Evolutionary conservation across 1,140 invertebrate genomes (phyloP), one percentile per base, ranked within the genome.

Genomic region (Bombus superbus): DNA sequence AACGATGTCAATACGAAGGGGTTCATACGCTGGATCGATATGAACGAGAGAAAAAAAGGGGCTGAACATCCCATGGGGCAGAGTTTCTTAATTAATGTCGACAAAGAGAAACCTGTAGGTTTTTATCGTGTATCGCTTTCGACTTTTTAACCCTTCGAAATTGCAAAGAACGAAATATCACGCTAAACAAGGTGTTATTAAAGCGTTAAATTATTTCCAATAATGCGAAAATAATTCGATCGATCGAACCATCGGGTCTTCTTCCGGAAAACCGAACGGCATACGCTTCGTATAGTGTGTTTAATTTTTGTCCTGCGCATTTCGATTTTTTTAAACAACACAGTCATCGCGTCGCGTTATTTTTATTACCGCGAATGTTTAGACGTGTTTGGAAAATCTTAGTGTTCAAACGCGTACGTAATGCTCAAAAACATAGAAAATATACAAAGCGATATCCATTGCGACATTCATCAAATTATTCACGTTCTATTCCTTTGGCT

Each of bases 11-110:
- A 85, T 81, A 78, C 15, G 53, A 80, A n/a, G 69, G 80, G 62
- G 87, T 84, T 88, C 86, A 89, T 84, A 86, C 88, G 89, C 85
- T 86, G 83, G 84, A 90, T 91, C 87, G 89, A 88, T 88, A 91
- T 89, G 90, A 80, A 83, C 85, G 85, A 25, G 40, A 32, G 8
- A n/a, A 22, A 13, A 11, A 40, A 10, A 2, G 9, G 22, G 40
- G 35, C 44, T 35, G 28, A 22, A 32, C 28, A 57, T n/a, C 64
- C n/a, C 9, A 6, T 22, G 32, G 32, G 47, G 28, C 13, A 71
- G 35, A 38, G 28, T 79, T 62, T 40, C 47, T 64, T 74, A 35
- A 62, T 75, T 15, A 53, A 53, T 4, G 32, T 75, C 64, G 40
- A 44, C 3, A 22, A 35, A 28, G n/a, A 44, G n/a, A 64, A 53